Percentiles rank a stretch among this genome's conserved stretches.
phyloP scores from a whole-genome alignment of 2,888 invertebrate genomes.

The Omphaloscelis lunosa region DNA sequence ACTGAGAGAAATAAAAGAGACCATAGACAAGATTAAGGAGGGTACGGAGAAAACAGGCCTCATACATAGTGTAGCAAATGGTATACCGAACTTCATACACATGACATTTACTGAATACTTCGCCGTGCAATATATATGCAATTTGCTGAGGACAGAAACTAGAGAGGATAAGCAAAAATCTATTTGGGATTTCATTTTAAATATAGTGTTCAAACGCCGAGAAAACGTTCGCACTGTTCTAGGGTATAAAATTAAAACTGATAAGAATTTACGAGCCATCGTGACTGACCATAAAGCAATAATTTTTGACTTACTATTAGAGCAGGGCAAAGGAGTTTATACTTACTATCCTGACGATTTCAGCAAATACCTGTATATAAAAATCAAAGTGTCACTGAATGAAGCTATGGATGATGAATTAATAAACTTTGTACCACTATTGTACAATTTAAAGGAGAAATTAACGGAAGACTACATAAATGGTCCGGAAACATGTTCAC shows the following conservation, averaged over 20 bases:
- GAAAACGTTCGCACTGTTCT: background rate
- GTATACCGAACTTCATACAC: constrained; percentile 50
- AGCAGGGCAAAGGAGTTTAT: constrained; percentile 8
- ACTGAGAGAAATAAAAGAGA: constrained; percentile 23
- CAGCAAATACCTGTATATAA: constrained; percentile 7
- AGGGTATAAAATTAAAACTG: constrained; percentile 22
- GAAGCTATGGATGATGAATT: constrained; percentile 16
- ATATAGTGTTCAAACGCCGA: constrained; percentile 7
- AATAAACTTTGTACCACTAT: background rate
- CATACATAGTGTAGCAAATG: constrained; percentile 35
- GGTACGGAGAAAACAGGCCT: constrained; percentile 30
- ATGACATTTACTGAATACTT: constrained; percentile 57
- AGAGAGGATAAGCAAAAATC: background rate
- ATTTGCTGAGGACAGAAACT: constrained; percentile 4
- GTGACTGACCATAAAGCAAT: background rate
- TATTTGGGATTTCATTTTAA: constrained; percentile 29
- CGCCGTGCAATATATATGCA: constrained; percentile 37
- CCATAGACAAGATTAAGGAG: constrained; percentile 12
- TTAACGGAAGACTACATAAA: background rate
- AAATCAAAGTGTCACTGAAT: background rate
- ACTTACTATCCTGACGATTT: constrained; percentile 6
- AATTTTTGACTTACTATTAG: constrained; percentile 27
- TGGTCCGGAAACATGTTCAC: background rate
- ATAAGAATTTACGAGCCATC: background rate
- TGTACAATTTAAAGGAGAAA: constrained; percentile 13